Evolutionary conservation across 2,797 vertebrate species (phyloP).

Genomic region (Poliocrania exsul): DNA sequence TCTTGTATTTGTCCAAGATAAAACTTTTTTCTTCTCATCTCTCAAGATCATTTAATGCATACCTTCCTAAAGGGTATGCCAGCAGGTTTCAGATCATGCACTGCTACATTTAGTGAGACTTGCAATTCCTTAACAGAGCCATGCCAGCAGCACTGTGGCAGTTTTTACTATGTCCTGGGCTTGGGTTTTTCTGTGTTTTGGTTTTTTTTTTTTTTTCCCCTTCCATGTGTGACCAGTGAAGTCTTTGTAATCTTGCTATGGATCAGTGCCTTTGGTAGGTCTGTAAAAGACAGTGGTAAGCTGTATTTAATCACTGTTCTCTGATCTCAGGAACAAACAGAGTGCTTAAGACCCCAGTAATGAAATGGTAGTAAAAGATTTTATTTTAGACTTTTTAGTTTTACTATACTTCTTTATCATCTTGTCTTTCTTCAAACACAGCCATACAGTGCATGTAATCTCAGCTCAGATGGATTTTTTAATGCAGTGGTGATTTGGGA

Average conservation of each 20-base stretch:
- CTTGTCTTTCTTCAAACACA: conserved; percentile 10
- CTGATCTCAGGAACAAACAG: conserved; percentile 10
- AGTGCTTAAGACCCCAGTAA: conserved; percentile 16
- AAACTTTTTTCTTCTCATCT: background rate
- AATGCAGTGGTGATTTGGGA: conserved; percentile 46
- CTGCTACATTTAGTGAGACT: background rate
- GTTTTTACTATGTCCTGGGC: background rate
- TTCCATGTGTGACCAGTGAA: background rate
- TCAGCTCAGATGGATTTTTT: conserved; percentile 47
- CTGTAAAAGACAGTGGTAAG: background rate
- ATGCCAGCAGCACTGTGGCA: background rate
- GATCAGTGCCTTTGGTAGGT: background rate
- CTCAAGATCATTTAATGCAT: background rate
- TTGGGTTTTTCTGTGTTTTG: background rate
- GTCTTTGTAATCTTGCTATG: background rate
- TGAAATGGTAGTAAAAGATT: conserved; percentile 42
- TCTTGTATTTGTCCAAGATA: background rate
- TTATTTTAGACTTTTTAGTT: conserved; percentile 53
- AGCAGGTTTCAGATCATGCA: background rate
- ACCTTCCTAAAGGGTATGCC: background rate
- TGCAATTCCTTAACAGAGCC: background rate
- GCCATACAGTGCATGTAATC: background rate
- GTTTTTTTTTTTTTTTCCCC: background rate
- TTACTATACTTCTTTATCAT: conserved; percentile 39
- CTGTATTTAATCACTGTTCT: background rate